phyloP scores from a whole-genome alignment of 1,140 invertebrate genomes.

The Heliothis subflexa region DNA sequence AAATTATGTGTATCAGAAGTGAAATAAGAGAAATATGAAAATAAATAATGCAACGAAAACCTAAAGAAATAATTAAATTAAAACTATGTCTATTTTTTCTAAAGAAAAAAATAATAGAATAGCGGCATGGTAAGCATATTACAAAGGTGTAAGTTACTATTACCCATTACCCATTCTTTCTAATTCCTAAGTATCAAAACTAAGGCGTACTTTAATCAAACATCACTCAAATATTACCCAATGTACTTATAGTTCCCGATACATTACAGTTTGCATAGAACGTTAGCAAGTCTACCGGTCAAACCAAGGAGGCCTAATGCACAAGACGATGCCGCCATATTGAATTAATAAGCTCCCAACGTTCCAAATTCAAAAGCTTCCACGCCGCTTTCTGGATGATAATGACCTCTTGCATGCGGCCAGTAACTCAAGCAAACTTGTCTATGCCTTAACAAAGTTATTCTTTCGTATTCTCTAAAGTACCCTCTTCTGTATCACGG shows the following conservation, averaged over 20 bases:
- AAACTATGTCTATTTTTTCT: neutral
- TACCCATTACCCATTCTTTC: no score
- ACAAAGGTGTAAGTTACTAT: no score
- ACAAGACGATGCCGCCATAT: constrained; percentile 58
- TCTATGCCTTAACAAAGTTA: constrained; percentile 58
- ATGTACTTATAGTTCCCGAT: constrained; percentile 3
- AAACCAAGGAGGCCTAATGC: constrained; percentile 53
- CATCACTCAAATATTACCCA: constrained; percentile 14
- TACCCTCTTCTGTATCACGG: neutral
- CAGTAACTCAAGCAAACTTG: constrained; percentile 76
- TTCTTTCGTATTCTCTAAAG: neutral
- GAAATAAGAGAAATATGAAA: no score
- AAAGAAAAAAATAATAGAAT: neutral
- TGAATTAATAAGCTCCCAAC: constrained; percentile 67
- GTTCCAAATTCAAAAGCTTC: constrained; percentile 67
- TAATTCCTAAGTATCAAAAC: neutral
- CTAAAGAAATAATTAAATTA: no score
- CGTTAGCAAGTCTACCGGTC: constrained; percentile 31
- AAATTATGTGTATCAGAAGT: no score
- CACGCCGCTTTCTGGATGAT: constrained; percentile 68
- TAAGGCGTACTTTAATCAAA: neutral
- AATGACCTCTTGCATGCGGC: constrained; percentile 70
- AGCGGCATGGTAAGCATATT: no score
- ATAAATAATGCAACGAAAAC: no score
- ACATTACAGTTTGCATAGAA: constrained; percentile 27